Evolutionary conservation across 2,888 invertebrate species (phyloP).

Genomic region (Selenia dentaria): DNA sequence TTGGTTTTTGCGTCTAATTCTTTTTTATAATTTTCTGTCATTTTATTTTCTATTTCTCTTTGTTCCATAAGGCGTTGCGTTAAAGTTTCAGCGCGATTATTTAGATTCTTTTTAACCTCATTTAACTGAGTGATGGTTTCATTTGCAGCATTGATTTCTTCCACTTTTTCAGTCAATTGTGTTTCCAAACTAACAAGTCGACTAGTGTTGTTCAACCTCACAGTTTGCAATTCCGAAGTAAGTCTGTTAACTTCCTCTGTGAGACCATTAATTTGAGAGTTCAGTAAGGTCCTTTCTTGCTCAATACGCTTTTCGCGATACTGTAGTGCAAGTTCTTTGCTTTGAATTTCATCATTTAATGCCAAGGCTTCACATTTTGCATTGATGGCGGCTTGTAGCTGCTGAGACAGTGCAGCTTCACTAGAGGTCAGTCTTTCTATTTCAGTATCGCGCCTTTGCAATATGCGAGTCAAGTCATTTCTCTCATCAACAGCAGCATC

Average conservation of each 20-base stretch:
- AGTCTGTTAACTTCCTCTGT: slow-evolving; percentile 91
- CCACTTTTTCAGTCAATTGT: slow-evolving; percentile 90
- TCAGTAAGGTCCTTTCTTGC: slow-evolving; percentile 90
- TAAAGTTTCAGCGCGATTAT: slow-evolving; percentile 87
- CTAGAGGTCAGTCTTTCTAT: slow-evolving; percentile 89
- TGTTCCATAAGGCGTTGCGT: slow-evolving; percentile 89
- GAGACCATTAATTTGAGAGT: slow-evolving; percentile 91
- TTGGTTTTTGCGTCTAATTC: slow-evolving; percentile 94
- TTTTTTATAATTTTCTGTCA: slow-evolving; percentile 90
- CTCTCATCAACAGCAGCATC: slow-evolving; percentile 90
- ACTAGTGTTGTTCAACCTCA: slow-evolving; percentile 88
- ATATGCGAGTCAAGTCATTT: slow-evolving; percentile 88
- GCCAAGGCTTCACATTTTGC: slow-evolving; percentile 94
- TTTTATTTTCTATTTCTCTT: slow-evolving; percentile 89
- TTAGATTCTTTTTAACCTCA: slow-evolving; percentile 88
- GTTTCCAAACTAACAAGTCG: slow-evolving; percentile 89
- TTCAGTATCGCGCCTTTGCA: slow-evolving; percentile 89
- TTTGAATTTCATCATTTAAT: slow-evolving; percentile 91
- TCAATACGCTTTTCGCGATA: slow-evolving; percentile 93
- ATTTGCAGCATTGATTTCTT: slow-evolving; percentile 90
- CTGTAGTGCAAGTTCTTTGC: slow-evolving; percentile 91
- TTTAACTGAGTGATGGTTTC: slow-evolving; percentile 88
- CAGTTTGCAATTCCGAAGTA: slow-evolving; percentile 90
- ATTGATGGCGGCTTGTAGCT: slow-evolving; percentile 89
- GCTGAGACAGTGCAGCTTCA: slow-evolving; percentile 87